Conservation (phyloP, 2,797 vertebrate species). For the Eleutherodactylus coqui region DNA sequence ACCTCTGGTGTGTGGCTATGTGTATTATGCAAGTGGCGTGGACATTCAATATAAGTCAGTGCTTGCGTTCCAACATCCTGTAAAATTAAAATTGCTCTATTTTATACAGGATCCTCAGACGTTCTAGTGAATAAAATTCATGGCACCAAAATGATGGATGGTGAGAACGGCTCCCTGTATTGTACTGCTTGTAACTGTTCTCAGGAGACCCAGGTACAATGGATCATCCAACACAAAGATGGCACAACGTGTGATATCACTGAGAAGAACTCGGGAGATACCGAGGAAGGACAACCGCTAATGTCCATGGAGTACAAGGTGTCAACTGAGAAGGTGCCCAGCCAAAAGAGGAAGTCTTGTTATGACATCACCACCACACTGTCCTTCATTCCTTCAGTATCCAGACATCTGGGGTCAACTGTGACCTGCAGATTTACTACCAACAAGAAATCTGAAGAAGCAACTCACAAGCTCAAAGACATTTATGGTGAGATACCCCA, state of each 20-base stretch:
- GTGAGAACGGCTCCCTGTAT: conserved; percentile 23
- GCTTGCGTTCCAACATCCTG: not conserved
- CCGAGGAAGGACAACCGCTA: conserved; percentile 42
- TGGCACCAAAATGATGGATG: conserved; percentile 24
- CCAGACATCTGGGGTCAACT: conserved; percentile 19
- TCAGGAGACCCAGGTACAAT: not conserved
- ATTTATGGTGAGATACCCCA: conserved; percentile 47
- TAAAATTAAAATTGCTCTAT: not conserved
- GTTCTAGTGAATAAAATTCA: conserved; percentile 5
- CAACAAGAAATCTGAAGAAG: conserved; percentile 2
- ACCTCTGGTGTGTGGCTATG: not conserved
- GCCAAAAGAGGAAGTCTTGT: not conserved
- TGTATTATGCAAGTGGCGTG: not conserved
- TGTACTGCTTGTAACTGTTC: conserved; percentile 26
- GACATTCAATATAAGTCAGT: not conserved
- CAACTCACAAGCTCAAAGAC: not conserved
- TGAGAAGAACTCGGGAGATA: not conserved
- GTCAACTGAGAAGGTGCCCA: not conserved
- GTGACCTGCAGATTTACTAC: conserved; percentile 23
- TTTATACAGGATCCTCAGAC: not conserved
- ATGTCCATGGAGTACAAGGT: conserved; percentile 37
- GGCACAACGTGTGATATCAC: conserved; percentile 19
- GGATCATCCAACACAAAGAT: conserved; percentile 24
- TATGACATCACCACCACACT: conserved; percentile 10
- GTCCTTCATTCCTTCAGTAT: conserved; percentile 43